A percentile compares a stretch with the other conserved stretches of the same genome.
Conservation (phyloP, 92 coral and sea anemone species). For the Palythoa grandiflora region DNA sequence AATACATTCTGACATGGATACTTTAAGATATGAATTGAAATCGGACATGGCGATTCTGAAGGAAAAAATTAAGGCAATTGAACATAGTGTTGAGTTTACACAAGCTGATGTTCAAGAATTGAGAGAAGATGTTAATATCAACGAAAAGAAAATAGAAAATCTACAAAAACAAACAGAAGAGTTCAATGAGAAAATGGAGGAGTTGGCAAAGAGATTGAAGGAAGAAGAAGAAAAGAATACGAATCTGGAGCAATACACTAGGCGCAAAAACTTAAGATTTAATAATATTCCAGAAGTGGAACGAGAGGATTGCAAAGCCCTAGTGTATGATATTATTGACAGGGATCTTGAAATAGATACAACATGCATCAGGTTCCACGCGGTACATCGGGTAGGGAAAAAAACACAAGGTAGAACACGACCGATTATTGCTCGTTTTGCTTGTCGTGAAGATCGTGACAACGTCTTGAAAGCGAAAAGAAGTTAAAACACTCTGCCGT, state of each 20-base stretch:
- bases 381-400: constrained; percentile 22
- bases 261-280: constrained; percentile 18
- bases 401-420: constrained; percentile 1
- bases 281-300: constrained; percentile 1
- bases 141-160: neutral
- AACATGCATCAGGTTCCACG: neutral
- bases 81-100: constrained; percentile 16
- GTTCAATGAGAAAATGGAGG: neutral
- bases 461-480: neutral
- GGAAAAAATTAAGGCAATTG: neutral
- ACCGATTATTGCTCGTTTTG: constrained; percentile 6
- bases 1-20: constrained; percentile 16
- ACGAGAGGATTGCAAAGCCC: neutral
- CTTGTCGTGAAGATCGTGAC: constrained; percentile 9
- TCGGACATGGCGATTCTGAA: neutral
- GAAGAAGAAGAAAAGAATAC: constrained; percentile 15
- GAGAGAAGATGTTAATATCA: neutral
- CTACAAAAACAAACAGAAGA: neutral
- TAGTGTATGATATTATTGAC: neutral
- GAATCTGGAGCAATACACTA: constrained; percentile 23
- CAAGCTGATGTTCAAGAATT: neutral
- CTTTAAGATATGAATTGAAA: constrained; percentile 1
- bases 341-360: constrained; percentile 23
- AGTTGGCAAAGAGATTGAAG: neutral
- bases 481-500: neutral